phyloP scores from a whole-genome alignment of 2,797 vertebrate genomes.

The Pangasius mekongensis region DNA sequence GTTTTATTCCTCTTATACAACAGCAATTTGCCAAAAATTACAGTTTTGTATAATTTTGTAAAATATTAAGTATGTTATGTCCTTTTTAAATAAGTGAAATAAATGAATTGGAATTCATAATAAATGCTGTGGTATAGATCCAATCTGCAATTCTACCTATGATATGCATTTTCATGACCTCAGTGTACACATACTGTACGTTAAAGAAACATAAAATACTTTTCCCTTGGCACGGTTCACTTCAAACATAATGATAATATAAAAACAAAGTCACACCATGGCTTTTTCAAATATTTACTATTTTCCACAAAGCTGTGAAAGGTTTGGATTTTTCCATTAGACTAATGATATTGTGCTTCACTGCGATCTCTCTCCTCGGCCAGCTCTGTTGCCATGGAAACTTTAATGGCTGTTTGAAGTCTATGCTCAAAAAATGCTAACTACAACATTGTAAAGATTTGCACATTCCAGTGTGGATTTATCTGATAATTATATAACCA shows the following conservation, averaged over 20 bases:
- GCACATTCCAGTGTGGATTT: neutral
- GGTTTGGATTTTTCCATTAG: constrained; percentile 1
- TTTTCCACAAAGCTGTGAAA: neutral
- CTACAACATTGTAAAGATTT: neutral
- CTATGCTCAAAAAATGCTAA: neutral
- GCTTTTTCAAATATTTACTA: neutral
- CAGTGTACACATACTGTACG: neutral
- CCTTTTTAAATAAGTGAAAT: neutral
- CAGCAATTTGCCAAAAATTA: no score
- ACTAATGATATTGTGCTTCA: neutral
- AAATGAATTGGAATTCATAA: neutral
- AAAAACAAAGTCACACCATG: neutral
- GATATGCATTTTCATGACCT: neutral
- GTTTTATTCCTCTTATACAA: no score
- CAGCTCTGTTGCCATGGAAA: constrained; percentile 36
- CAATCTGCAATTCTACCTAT: neutral
- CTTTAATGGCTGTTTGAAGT: neutral
- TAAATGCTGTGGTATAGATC: neutral
- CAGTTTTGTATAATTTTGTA: no score
- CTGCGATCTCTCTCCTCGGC: neutral
- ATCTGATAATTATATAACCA: constrained; percentile 14
- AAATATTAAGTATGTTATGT: neutral
- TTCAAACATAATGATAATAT: neutral
- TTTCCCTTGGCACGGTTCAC: neutral
- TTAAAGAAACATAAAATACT: neutral